Evolutionary conservation across 1,140 invertebrate genomes (phyloP), one percentile per base, ranked within the genome.

Genomic region (Cydia amplana): DNA sequence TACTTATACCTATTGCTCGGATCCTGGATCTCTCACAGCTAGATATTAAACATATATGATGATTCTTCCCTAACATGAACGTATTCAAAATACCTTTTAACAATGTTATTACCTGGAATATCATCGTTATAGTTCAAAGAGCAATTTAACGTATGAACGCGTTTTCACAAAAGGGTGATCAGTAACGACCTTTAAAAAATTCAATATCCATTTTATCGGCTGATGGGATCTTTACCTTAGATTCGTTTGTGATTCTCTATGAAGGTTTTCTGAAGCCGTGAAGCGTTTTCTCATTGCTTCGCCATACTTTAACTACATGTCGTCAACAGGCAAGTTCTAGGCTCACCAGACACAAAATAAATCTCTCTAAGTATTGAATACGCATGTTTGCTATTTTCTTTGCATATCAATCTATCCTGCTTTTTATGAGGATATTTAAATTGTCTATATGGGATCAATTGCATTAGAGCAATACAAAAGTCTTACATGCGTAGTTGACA

Each of bases 181-280:
- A 70, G 32, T 67, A 67, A 67, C 25, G 20, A 2, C 65, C 32
- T 70, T 36, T 18, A 18, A 70, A 60, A 70, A 70, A 70, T 70
- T 70, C 36, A 70, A 70, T 70, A 70, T 70, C 36, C 5, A 70
- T 43, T 70, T 70, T 70, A 70, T 70, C 65, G 36, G 65, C 32
- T 70, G 55, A 60, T 23, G 7, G 55, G 55, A 60, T 20, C 20
- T 60, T 23, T 70, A 43, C 16, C 65, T 12, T 36, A 40, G 28
- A 70, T 10, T 18, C 32, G 4, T 32, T n/a, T 36, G 32, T 23
- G 10, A 36, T 40, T 67, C 14, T 67, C 25, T 43, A 18, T 20
- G 6, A 36, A 14, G 28, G 23, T 10, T 18, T 55, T 55, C 14
- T 12, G 64, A 36, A 67, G 5, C 64, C 32, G 28, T 9, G 28